These are phyloP conservation scores for Gopherus evgoodei DNA, from an alignment of 2,113 vertebrate genomes.

Conservation along the genomic window DNA sequence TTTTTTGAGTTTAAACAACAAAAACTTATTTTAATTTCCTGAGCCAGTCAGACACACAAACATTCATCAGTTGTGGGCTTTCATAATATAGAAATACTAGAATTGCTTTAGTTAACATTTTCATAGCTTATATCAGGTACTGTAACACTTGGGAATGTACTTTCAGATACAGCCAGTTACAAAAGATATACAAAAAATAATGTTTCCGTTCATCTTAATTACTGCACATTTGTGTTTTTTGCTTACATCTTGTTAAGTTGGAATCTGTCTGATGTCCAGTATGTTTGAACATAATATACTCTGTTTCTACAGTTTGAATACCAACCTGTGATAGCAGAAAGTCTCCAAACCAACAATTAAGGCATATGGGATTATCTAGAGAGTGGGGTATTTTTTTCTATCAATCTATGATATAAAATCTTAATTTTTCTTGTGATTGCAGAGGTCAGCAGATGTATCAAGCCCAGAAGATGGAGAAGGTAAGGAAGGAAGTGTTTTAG, in stretches of 20 bases:
- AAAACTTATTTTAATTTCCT: neutral
- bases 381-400: neutral
- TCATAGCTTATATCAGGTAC: neutral
- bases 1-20: neutral
- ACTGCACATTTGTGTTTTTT: neutral
- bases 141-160: neutral
- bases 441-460: conserved; percentile 95
- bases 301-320: neutral
- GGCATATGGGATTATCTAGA: neutral
- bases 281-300: neutral
- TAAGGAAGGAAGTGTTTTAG: conserved; percentile 65
- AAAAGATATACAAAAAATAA: neutral
- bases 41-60: neutral
- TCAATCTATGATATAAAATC: neutral
- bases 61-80: neutral
- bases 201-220: neutral
- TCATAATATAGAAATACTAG: neutral
- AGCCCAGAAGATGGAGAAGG: conserved; percentile 97
- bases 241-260: neutral
- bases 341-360: neutral
- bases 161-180: neutral
- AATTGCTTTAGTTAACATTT: neutral
- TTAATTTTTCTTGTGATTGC: conserved; percentile 71
- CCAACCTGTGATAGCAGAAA: neutral
- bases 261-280: neutral